These are phyloP conservation scores for Oscheius myriophilus DNA, from an alignment of 2,888 invertebrate species.

Conservation along the genomic window DNA sequence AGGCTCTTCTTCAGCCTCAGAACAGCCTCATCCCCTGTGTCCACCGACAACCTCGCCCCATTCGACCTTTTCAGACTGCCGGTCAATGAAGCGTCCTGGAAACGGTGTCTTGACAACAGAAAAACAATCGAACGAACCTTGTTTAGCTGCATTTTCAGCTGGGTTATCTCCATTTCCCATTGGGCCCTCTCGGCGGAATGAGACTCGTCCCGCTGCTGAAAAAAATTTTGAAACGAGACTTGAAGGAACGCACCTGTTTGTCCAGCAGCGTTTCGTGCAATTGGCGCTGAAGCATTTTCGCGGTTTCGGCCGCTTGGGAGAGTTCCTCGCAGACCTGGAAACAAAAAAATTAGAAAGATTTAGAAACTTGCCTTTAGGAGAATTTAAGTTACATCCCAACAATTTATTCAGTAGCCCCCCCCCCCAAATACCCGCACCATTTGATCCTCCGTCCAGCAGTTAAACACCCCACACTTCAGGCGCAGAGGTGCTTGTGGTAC, in stretches of 20 bases:
- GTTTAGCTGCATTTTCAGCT: conserved; percentile 72
- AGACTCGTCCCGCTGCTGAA: conserved; percentile 83
- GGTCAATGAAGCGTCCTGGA: conserved; percentile 40
- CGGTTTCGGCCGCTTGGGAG: conserved; percentile 29
- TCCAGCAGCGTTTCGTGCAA: conserved; percentile 40
- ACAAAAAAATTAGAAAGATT: not conserved
- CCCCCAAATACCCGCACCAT: too few relatives aligned
- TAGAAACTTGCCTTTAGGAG: not conserved
- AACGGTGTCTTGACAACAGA: not conserved
- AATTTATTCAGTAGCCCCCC: not conserved
- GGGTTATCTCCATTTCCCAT: conserved; percentile 84
- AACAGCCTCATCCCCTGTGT: conserved; percentile 44
- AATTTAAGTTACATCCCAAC: not conserved
- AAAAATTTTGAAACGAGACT: not conserved
- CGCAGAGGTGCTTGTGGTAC: too few relatives aligned
- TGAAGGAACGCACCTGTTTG: conserved; percentile 25
- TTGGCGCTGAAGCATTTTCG: conserved; percentile 41
- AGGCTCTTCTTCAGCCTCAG: conserved; percentile 56
- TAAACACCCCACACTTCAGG: too few relatives aligned
- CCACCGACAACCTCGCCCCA: conserved; percentile 17
- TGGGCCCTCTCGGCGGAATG: conserved; percentile 78
- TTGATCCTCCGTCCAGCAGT: too few relatives aligned
- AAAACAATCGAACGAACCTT: conserved; percentile 29
- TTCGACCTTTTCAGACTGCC: conserved; percentile 47
- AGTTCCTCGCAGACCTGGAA: conserved; percentile 51